Conservation (phyloP, 2,113 vertebrate species). For the Poicephalus meyeri region DNA sequence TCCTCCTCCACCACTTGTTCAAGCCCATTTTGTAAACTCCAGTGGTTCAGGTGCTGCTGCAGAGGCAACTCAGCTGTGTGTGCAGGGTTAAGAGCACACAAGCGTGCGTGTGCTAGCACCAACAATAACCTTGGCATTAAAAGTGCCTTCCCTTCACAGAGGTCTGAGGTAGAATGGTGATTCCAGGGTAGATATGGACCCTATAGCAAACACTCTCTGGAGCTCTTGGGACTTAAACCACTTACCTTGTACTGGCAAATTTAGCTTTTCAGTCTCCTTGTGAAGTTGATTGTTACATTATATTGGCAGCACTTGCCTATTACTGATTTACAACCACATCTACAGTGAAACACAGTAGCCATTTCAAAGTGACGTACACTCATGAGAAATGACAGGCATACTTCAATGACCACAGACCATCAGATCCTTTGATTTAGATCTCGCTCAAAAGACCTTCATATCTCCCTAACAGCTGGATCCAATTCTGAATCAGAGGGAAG, state of each 20-base stretch:
- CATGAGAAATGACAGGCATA: neutral
- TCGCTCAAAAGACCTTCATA: neutral
- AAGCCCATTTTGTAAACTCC: neutral
- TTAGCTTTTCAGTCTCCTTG: neutral
- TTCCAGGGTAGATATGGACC: neutral
- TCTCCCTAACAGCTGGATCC: conserved; percentile 25
- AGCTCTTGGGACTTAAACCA: neutral
- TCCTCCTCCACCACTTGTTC: neutral
- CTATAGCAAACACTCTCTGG: neutral
- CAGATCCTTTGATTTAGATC: neutral
- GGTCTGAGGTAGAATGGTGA: neutral
- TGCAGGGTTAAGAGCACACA: neutral
- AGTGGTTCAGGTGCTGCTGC: neutral
- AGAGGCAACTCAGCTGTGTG: neutral
- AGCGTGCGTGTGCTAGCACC: neutral
- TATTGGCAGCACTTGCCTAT: neutral
- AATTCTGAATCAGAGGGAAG: conserved; percentile 21
- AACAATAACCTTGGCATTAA: neutral
- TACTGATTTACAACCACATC: neutral
- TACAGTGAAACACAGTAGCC: neutral
- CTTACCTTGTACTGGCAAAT: neutral
- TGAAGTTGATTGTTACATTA: neutral
- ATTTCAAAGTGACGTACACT: neutral
- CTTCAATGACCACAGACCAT: neutral
- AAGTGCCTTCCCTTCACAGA: neutral